A percentile compares a stretch with the other conserved stretches of the same genome.
Evolutionary conservation across 2,888 invertebrate species (phyloP).

Genomic region (Eustalomyia histrio): DNA sequence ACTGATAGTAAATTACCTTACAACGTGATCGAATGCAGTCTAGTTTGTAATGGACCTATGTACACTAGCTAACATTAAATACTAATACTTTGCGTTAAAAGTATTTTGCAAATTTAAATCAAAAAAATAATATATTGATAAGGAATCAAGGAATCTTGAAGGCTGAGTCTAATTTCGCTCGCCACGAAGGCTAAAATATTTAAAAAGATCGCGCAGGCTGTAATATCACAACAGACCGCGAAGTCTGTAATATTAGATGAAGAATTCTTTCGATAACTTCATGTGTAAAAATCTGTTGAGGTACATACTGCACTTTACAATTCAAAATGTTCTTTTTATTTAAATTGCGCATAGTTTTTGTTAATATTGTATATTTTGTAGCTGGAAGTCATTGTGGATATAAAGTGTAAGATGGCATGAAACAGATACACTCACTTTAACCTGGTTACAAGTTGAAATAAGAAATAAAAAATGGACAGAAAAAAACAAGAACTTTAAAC

Average conservation of each 20-base stretch:
- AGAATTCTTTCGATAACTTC: no score
- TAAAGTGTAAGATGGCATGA: slow-evolving; percentile 34
- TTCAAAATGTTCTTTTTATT: no score
- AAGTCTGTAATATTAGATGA: no score
- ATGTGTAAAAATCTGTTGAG: no score
- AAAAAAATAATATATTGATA: no score
- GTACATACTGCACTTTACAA: no score
- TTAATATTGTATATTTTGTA: neutral
- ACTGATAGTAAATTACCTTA: slow-evolving; percentile 58
- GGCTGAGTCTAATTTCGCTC: no score
- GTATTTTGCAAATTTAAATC: neutral
- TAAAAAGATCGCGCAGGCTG: no score
- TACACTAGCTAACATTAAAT: neutral
- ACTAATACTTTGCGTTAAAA: neutral
- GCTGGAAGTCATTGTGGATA: slow-evolving; percentile 1
- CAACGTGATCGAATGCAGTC: slow-evolving; percentile 60
- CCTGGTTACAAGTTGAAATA: slow-evolving; percentile 31
- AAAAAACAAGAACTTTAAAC: slow-evolving; percentile 15
- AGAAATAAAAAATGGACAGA: neutral
- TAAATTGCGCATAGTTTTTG: no score
- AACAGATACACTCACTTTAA: slow-evolving; percentile 50
- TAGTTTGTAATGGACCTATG: slow-evolving; percentile 46
- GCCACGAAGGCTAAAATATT: no score
- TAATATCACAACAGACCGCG: no score
- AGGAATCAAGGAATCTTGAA: no score